Percentiles rank a stretch among this genome's conserved stretches.
phyloP scores from a whole-genome alignment of 2,113 vertebrate species.

The Crocuta crocuta region DNA sequence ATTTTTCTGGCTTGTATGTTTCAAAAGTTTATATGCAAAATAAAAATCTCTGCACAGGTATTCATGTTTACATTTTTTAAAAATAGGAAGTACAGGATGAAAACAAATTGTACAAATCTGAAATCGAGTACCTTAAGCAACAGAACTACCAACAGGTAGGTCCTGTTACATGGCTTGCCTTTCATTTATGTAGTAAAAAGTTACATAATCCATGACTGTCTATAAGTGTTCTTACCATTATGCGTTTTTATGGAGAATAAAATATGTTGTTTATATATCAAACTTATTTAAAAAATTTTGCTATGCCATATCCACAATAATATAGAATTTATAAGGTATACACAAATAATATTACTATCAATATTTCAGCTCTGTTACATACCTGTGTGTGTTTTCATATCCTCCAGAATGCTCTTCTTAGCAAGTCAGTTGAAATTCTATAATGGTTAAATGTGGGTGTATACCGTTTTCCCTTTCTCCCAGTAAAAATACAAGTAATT shows the following conservation, averaged over 20 bases:
- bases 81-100: slow-evolving; percentile 86
- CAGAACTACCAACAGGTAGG: slow-evolving; percentile 86
- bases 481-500: neutral
- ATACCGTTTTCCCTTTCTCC: neutral
- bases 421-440: neutral
- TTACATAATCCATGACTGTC: neutral
- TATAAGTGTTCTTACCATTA: neutral
- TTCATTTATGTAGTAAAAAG: slow-evolving; percentile 46
- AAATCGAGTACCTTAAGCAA: slow-evolving; percentile 86
- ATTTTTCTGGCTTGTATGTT: slow-evolving; percentile 45
- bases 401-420: slow-evolving; percentile 30
- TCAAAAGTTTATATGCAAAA: slow-evolving; percentile 29
- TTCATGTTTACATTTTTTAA: slow-evolving; percentile 74
- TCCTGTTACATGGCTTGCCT: neutral
- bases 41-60: slow-evolving; percentile 11
- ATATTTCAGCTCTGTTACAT: neutral
- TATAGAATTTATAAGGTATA: slow-evolving; percentile 19
- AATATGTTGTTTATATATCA: neutral
- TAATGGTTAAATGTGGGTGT: neutral
- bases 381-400: neutral
- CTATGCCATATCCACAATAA: slow-evolving; percentile 2
- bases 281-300: slow-evolving; percentile 51
- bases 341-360: neutral
- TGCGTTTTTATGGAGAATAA: slow-evolving; percentile 33
- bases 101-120: slow-evolving; percentile 85